Conservation (phyloP, 2,113 vertebrate species). For the zebrafish (Danio rerio) region GRCz12tu NC_133183.1:33965501-33966000, state of each 20-base stretch:
- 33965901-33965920: neutral
- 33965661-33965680: neutral
- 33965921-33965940: neutral
- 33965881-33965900: neutral
- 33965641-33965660: neutral
- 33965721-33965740: neutral
- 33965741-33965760: neutral
- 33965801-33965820: neutral
- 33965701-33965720: neutral
- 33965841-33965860: neutral
- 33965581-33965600: conserved; percentile 30
- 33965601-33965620: conserved; percentile 13
- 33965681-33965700: neutral
- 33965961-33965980: neutral
- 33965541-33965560: conserved; percentile 6
- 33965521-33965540: neutral
- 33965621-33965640: conserved; percentile 17
- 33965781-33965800: neutral
- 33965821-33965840: neutral
- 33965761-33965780: conserved; percentile 22
- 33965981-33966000: neutral
- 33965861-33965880: neutral
- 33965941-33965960: conserved; percentile 26
- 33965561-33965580: neutral
- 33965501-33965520: neutral